These are phyloP conservation scores for Dendrocincla tyrannina DNA, from an alignment of 2,797 vertebrate genomes.

Conservation along the genomic window DNA sequence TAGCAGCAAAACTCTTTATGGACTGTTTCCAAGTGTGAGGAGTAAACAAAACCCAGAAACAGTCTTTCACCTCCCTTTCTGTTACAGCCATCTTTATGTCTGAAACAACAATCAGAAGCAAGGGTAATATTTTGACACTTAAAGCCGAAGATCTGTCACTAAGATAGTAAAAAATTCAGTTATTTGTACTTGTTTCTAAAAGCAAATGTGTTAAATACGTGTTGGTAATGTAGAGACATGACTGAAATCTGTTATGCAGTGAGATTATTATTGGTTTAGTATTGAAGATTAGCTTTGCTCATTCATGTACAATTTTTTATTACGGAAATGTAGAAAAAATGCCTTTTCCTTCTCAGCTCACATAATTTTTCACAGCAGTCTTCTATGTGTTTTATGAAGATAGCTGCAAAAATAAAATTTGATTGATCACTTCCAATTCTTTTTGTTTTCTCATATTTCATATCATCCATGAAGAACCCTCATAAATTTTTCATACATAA, in stretches of 20 bases:
- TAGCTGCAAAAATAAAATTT: conserved; percentile 7
- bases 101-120: background rate
- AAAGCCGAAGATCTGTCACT: background rate
- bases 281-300: background rate
- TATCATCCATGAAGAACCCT: background rate
- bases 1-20: background rate
- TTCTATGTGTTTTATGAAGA: conserved; percentile 8
- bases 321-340: background rate
- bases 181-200: background rate
- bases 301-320: background rate
- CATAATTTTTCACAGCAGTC: background rate
- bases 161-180: background rate
- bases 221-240: background rate
- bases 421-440: conserved; percentile 38
- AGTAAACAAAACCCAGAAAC: background rate
- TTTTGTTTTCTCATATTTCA: conserved; percentile 34
- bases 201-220: background rate
- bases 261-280: background rate
- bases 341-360: background rate
- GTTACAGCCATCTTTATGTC: background rate
- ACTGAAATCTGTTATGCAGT: background rate
- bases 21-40: background rate
- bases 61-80: background rate
- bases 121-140: background rate
- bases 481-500: conserved; percentile 35